A percentile compares a stretch with the other conserved stretches of the same genome.
Conservation (phyloP, 2,797 vertebrate genomes). For the Falco novaeseelandiae region DNA sequence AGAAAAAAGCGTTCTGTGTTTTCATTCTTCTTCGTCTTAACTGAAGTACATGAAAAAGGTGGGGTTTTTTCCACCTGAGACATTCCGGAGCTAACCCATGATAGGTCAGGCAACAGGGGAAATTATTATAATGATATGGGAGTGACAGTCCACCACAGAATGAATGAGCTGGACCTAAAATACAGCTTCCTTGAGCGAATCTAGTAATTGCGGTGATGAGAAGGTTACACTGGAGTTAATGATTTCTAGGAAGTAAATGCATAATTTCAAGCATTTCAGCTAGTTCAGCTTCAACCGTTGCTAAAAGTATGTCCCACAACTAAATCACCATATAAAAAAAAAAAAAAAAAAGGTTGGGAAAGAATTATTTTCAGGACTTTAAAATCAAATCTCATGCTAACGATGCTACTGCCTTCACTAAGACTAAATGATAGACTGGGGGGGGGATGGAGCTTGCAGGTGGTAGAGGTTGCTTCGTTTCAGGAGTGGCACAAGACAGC, state of each 20-base stretch:
- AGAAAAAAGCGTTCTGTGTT: neutral
- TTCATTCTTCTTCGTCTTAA: neutral
- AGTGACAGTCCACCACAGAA: neutral
- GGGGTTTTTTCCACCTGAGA: neutral
- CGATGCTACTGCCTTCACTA: neutral
- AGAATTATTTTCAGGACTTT: neutral
- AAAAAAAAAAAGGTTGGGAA: neutral
- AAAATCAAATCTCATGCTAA: neutral
- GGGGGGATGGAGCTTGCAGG: neutral
- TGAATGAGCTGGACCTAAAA: neutral
- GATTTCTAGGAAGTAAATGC: neutral
- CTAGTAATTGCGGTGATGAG: neutral
- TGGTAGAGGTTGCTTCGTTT: neutral
- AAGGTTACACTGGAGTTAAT: neutral
- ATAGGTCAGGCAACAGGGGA: neutral
- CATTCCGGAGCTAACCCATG: too few species aligned
- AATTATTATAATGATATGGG: accelerated
- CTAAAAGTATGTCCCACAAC: neutral
- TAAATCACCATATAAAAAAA: neutral
- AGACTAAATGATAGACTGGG: neutral
- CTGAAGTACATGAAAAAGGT: neutral
- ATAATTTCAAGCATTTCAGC: neutral
- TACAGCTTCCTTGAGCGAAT: neutral
- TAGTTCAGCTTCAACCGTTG: neutral
- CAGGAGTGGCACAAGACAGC: neutral